Percentiles rank a stretch among this genome's conserved stretches.
phyloP scores from a whole-genome alignment of 2,797 vertebrate genomes.

The Poeciliopsis presidionis region DNA sequence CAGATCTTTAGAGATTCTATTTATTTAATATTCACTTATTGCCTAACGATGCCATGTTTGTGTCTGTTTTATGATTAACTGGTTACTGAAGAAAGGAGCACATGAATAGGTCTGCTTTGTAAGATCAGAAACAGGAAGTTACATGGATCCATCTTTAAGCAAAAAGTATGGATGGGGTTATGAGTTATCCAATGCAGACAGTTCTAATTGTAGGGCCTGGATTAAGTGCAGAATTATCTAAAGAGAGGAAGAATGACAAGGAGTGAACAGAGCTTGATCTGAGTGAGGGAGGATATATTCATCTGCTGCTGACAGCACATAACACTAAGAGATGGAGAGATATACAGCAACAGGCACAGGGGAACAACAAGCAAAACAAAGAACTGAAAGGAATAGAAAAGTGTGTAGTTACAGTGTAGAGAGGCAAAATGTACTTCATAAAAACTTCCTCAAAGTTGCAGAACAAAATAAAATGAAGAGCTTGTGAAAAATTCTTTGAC shows the following conservation, averaged over 20 bases:
- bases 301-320: neutral
- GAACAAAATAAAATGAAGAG: neutral
- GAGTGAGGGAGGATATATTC: neutral
- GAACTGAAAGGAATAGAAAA: neutral
- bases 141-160: neutral
- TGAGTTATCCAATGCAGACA: neutral
- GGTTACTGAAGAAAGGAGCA: neutral
- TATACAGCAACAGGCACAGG: neutral
- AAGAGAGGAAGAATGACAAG: neutral
- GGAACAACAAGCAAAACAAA: neutral
- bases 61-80: neutral
- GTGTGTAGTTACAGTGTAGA: neutral
- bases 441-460: neutral
- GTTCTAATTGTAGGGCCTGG: neutral
- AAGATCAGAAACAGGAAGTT: neutral
- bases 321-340: neutral
- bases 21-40: neutral
- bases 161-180: neutral
- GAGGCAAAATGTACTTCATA: neutral
- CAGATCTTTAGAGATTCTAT: neutral
- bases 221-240: neutral
- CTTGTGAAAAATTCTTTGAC: neutral
- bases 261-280: neutral
- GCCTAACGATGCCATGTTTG: neutral
- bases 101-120: neutral